These are phyloP conservation scores for Chalcosyrphus nemorum DNA, from an alignment of 2,888 invertebrate species.

Conservation along the genomic window DNA sequence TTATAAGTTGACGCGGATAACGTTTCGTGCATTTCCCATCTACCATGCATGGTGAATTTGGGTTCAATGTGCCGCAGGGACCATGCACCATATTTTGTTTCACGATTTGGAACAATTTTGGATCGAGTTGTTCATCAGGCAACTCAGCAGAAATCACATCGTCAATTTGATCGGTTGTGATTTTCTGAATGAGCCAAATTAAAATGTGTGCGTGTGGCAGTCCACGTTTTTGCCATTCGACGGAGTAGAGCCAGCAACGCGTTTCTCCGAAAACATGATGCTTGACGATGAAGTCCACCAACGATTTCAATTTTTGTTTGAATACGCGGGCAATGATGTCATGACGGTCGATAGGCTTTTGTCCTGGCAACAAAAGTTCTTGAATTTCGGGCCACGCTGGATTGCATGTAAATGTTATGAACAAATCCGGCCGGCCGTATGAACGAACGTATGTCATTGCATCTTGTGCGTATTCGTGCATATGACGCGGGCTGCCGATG, in stretches of 20 bases:
- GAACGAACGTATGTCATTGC: no score
- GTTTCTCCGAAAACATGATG: neutral
- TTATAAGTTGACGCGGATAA: no score
- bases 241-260: neutral
- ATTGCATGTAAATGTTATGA: no score
- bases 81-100: conserved; percentile 77
- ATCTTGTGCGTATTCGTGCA: no score
- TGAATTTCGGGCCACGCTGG: no score
- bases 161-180: neutral
- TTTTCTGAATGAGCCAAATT: neutral
- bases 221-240: neutral
- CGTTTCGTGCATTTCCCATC: conserved; percentile 78
- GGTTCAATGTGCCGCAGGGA: conserved; percentile 76
- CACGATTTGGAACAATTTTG: conserved; percentile 72
- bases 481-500: no score
- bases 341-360: neutral
- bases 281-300: neutral
- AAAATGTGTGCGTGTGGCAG: neutral
- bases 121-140: neutral
- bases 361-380: no score
- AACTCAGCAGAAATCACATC: neutral
- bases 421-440: no score
- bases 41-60: conserved; percentile 77
- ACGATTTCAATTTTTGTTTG: neutral
- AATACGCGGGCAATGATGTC: neutral